Evolutionary conservation across 2,113 vertebrate species (phyloP), one percentile per base, ranked within the genome.

Genomic region (Chelonoidis abingdonii): DNA sequence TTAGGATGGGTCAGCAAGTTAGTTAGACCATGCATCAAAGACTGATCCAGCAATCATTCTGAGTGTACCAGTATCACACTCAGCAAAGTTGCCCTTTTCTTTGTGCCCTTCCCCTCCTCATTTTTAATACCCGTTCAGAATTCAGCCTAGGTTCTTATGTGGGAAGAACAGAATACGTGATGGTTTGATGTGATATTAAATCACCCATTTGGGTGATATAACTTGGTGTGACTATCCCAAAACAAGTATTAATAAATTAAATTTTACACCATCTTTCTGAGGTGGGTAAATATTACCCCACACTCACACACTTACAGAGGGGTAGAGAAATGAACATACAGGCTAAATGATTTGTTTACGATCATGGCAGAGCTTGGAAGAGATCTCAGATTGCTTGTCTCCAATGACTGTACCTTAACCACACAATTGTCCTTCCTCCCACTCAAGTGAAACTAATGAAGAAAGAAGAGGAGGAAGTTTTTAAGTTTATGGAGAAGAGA

Each of bases 281-380:
- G 6, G 1, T 21, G 0, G 10, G 19, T 3, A 49, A 2, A 4
- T 5, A 0, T 3, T 4, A 2, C 56, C 25, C 19, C 54, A 22
- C 22, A 56, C 54, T 24, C 56, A 57, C 56, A 57, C 25, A 57
- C 24, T 22, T 0, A 3, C 22, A 72, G 0, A 0, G 31, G 38
- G 5, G 0, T 62, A n/a, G 12, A 0, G 0, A 5, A 49, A 47
- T 22, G 3, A 21, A 5, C 65, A 14, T 0, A 5, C 16, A 44
- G 83, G 3, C 50, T 62, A 50, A 31, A 72, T 25, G 1, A 19
- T 10, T 35, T 35, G 41, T 50, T 22, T 7, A 10, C 38, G 4
- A 1, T 2, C 31, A 4, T 25, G 27, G 52, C 8, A 41, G 17
- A 54, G 50, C 17, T 54, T 3, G 8, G 69, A 81, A 19, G 27